Evolutionary conservation across 2,888 invertebrate species (phyloP).

Genomic region (Andrena bicolor): DNA sequence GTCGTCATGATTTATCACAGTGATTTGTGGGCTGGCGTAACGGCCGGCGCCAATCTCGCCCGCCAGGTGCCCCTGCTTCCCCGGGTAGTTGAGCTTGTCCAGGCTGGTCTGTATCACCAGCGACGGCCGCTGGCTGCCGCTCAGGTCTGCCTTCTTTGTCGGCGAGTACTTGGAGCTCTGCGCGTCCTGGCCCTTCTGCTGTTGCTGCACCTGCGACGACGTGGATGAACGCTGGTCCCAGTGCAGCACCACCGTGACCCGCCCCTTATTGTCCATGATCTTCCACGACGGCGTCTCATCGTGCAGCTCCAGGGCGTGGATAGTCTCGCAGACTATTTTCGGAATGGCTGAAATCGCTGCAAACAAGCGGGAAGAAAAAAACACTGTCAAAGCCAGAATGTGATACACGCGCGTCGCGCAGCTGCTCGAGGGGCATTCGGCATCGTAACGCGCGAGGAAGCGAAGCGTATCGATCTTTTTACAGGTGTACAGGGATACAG

Average conservation of each 20-base stretch:
- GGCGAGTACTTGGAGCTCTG: slow-evolving; percentile 86
- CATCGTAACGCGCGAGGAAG: neutral
- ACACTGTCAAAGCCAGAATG: no score
- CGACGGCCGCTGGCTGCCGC: slow-evolving; percentile 88
- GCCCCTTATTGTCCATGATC: slow-evolving; percentile 99
- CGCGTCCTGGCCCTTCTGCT: slow-evolving; percentile 86
- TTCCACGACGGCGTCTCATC: slow-evolving; percentile 99
- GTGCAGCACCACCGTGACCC: slow-evolving; percentile 97
- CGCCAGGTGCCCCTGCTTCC: slow-evolving; percentile 85
- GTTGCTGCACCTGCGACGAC: slow-evolving; percentile 85
- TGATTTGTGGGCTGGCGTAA: slow-evolving; percentile 93
- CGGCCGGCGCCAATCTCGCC: slow-evolving; percentile 83
- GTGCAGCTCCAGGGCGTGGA: slow-evolving; percentile 97
- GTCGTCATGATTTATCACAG: slow-evolving; percentile 97
- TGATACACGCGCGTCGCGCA: no score
- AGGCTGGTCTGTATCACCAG: slow-evolving; percentile 92
- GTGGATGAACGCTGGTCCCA: slow-evolving; percentile 95
- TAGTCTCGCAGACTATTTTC: slow-evolving; percentile 98
- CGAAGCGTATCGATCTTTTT: slow-evolving; percentile 15
- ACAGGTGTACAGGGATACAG: neutral
- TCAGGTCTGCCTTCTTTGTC: slow-evolving; percentile 86
- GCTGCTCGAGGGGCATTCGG: neutral
- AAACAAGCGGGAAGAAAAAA: slow-evolving; percentile 66
- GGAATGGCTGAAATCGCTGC: slow-evolving; percentile 98
- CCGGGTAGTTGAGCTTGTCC: slow-evolving; percentile 87